Evolutionary conservation across 2,113 vertebrate species (phyloP), one percentile per base, ranked within the genome.

Genomic region (Patagioenas fasciata): DNA sequence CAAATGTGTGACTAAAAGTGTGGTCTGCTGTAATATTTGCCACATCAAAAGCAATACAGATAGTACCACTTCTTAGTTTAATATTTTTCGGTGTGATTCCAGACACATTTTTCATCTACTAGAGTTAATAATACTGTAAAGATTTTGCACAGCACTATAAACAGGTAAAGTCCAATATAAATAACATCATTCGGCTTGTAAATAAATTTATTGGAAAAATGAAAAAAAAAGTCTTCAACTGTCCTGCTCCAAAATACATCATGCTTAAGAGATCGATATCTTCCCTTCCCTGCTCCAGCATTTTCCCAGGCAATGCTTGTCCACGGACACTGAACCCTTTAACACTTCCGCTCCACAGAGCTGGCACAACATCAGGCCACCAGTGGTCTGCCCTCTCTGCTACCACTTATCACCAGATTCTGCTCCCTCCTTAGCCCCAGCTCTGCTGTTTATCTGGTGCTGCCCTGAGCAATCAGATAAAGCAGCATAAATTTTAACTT

Each of bases 11-110:
- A 51, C 15, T 95, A 61, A 32, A 57, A 73, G 57, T 86, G 34
- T 94, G 87, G 15, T 87, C 85, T 14, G 78, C 78, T 31, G 65
- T 75, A 77, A 89, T 92, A 89, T 74, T 94, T 60, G 48, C 81
- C 65, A 96, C 64, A 84, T 97, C 92, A 95, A 97, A 97, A 60
- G 93, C 69, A 67, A 91, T 18, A 21, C 21, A 44, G 11, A 78
- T 90, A 64, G 94, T 67, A 61, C 72, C n/a, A 60, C 89, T 89
- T 16, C 57, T 38, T 25, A 57, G 40, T 40, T 89, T 50, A 85
- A 71, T 34, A 66, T 26, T 80, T 54, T 26, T 32, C 38, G 31
- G 19, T 47, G 21, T 32, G 65, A 64, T 58, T 81, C 47, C 40
- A 72, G 28, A 56, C 12, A 66, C 15, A 36, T 74, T 69, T 71